phyloP scores from a whole-genome alignment of 2,888 invertebrate species.

The Caenorhabditis uteleia region DNA sequence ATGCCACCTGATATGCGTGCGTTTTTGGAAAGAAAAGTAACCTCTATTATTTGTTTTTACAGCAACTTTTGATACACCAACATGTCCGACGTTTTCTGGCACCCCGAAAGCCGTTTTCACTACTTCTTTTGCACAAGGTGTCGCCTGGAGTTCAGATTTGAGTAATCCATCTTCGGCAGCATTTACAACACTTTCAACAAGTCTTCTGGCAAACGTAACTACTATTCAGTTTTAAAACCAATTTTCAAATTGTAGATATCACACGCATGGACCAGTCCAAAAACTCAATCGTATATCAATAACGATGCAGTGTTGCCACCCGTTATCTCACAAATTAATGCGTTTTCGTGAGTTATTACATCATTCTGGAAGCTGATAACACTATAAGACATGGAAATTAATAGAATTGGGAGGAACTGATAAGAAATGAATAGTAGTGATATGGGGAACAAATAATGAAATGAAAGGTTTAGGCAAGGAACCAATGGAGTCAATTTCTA shows the following conservation, averaged over 20 bases:
- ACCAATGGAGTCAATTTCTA: conserved; percentile 30
- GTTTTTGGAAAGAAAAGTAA: neutral
- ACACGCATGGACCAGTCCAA: conserved; percentile 5
- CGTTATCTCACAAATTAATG: conserved; percentile 17
- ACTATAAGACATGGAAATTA: neutral
- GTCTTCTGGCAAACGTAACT: conserved; percentile 13
- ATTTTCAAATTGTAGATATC: conserved; percentile 11
- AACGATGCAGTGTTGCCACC: conserved; percentile 3
- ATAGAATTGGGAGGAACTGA: neutral
- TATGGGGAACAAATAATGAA: too few relatives aligned
- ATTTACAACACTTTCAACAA: conserved; percentile 9
- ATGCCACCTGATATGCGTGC: neutral
- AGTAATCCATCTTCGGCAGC: conserved; percentile 4
- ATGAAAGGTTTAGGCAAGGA: conserved; percentile 8
- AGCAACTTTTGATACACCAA: conserved; percentile 29
- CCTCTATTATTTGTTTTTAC: neutral
- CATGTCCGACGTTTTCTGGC: conserved; percentile 6
- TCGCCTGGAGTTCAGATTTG: conserved; percentile 11
- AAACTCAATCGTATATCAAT: neutral
- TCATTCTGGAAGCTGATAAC: neutral
- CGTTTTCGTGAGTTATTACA: conserved; percentile 24
- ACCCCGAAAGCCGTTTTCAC: conserved; percentile 15
- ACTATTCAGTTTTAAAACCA: neutral
- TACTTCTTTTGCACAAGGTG: conserved; percentile 16
- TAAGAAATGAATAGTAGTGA: neutral